phyloP scores from a whole-genome alignment of 2,888 invertebrate genomes.

The Synergus japonicus region DNA sequence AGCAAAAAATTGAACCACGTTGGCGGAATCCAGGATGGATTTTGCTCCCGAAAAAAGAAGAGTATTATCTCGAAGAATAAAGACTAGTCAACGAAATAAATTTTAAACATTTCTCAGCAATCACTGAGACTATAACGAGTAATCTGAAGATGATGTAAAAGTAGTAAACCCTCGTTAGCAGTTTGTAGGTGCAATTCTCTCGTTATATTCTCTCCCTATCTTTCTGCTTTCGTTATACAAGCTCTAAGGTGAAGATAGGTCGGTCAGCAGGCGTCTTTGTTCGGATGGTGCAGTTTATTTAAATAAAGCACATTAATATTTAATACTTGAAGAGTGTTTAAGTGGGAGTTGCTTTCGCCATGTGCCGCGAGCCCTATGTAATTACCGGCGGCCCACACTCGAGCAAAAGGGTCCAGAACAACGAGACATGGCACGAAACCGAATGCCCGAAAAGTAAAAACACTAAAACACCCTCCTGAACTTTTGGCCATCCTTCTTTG shows the following conservation, averaged over 20 bases:
- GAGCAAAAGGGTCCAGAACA: slow-evolving; percentile 44
- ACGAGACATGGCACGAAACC: slow-evolving; percentile 55
- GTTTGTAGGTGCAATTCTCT: slow-evolving; percentile 53
- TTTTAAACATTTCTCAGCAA: neutral
- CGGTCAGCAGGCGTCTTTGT: slow-evolving; percentile 58
- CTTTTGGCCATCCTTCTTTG: slow-evolving; percentile 26
- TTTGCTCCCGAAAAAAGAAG: too few relatives aligned
- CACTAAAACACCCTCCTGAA: slow-evolving; percentile 35
- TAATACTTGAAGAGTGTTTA: slow-evolving; percentile 70
- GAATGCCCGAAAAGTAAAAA: slow-evolving; percentile 52
- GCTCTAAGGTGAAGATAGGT: slow-evolving; percentile 47
- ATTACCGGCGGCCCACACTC: slow-evolving; percentile 70
- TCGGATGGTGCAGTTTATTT: slow-evolving; percentile 67
- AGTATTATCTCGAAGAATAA: neutral
- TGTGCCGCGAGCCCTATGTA: slow-evolving; percentile 68
- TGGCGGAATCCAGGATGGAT: neutral
- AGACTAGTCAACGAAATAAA: neutral
- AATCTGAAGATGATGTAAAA: slow-evolving; percentile 36
- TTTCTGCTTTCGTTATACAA: slow-evolving; percentile 28
- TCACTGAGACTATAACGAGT: neutral
- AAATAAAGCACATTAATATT: slow-evolving; percentile 74
- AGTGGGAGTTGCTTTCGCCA: slow-evolving; percentile 70
- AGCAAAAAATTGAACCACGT: slow-evolving; percentile 25
- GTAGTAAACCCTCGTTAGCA: slow-evolving; percentile 61
- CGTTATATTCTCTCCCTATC: slow-evolving; percentile 44